Evolutionary conservation across 2,888 invertebrate genomes (phyloP).

Genomic region (Argyra leucocephala): DNA sequence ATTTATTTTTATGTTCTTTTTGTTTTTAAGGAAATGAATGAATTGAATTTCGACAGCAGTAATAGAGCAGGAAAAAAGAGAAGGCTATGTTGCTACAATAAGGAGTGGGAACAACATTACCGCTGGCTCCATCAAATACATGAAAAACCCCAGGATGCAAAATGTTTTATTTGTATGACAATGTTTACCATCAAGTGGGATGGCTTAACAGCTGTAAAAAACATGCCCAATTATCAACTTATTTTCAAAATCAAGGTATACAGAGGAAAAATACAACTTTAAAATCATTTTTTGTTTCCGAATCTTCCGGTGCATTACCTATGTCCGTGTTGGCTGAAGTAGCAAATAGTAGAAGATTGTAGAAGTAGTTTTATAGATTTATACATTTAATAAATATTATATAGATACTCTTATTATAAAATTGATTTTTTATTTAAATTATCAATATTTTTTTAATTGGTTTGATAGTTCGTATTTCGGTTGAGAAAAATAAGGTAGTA

Average conservation of each 20-base stretch:
- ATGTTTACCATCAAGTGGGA: slow-evolving; percentile 8
- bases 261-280: slow-evolving; percentile 2
- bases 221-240: slow-evolving; percentile 2
- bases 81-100: slow-evolving; percentile 8
- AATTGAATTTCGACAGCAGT: not conserved
- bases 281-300: slow-evolving; percentile 5
- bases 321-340: slow-evolving; percentile 7
- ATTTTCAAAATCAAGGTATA: slow-evolving; percentile 8
- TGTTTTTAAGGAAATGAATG: slow-evolving; percentile 7
- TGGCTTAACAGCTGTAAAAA: slow-evolving; percentile 6
- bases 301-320: not conserved
- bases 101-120: slow-evolving; percentile 8
- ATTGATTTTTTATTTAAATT: no score
- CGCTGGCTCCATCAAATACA: slow-evolving; percentile 7
- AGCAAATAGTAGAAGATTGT: no score
- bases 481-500: no score
- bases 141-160: slow-evolving; percentile 7
- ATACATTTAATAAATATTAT: no score
- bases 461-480: no score
- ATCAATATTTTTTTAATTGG: no score
- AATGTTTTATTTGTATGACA: slow-evolving; percentile 8
- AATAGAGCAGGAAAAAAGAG: slow-evolving; percentile 1
- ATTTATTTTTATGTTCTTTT: slow-evolving; percentile 1
- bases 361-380: no score
- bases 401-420: no score